Evolutionary conservation across 2,888 invertebrate species (phyloP).

Genomic region (Drosophila sordidula): DNA sequence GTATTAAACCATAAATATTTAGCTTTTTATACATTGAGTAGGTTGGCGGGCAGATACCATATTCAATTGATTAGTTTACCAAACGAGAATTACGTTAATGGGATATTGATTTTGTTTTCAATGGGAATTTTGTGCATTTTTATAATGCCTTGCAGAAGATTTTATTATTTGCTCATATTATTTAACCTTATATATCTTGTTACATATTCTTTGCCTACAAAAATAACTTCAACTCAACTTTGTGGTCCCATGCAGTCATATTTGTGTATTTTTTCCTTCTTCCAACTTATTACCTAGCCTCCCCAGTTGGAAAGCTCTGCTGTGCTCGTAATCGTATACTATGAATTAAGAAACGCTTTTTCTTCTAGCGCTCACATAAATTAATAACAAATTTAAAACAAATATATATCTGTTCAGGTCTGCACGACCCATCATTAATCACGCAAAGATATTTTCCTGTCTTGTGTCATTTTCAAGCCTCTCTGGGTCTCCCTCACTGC

Average conservation of each 20-base stretch:
- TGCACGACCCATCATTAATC: slow-evolving; percentile 76
- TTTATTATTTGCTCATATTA: too few relatives aligned
- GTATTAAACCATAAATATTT: slow-evolving; percentile 22
- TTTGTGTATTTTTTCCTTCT: neutral
- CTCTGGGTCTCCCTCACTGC: slow-evolving; percentile 12
- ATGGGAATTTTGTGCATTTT: neutral
- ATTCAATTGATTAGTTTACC: neutral
- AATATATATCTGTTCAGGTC: slow-evolving; percentile 69
- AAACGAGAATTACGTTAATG: neutral
- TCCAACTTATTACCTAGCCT: neutral
- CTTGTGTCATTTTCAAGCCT: slow-evolving; percentile 69
- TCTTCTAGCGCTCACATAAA: slow-evolving; percentile 56
- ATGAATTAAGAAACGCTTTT: slow-evolving; percentile 12
- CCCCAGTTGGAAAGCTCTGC: slow-evolving; percentile 9
- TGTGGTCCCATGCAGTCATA: too few relatives aligned
- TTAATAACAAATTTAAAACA: slow-evolving; percentile 78
- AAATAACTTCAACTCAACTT: too few relatives aligned
- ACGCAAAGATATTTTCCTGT: slow-evolving; percentile 64
- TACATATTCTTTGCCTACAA: too few relatives aligned
- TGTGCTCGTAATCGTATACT: slow-evolving; percentile 24
- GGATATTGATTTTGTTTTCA: neutral
- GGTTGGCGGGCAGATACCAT: slow-evolving; percentile 3
- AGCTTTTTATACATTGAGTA: neutral
- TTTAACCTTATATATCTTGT: too few relatives aligned
- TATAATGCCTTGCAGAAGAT: too few relatives aligned